Evolutionary conservation across 2,888 invertebrate genomes (phyloP), one percentile per base, ranked within the genome.

Genomic region (Amphipoea lucens): DNA sequence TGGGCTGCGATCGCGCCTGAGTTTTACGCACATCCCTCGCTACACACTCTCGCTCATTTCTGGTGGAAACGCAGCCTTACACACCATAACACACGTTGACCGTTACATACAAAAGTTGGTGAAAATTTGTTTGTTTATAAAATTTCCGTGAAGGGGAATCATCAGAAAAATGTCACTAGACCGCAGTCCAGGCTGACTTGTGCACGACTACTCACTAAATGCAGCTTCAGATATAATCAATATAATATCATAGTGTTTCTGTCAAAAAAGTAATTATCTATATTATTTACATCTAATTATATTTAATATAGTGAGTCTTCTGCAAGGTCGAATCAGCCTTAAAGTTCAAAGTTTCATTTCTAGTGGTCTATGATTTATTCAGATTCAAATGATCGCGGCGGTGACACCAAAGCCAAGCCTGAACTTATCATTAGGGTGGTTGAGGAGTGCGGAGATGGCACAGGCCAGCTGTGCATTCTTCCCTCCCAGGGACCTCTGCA

Each of bases 401-500:
- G 95, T 96, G 68, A 96, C 85, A 5, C 96, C 95, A 78, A 97
- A 96, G 0, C 97, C 97, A 0, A 97, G 95, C 60, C 96, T 90
- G 87, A 97, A 97, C 90, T 97, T 97, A 84, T 97, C 93, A 84
- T 97, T 97, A n/a, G 96, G 96, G 74, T 97, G 97, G 86, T 97
- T 97, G 74, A 96, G 94, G 1, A 97, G 93, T 0, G 96, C 96
- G 3, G 97, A 96, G 70, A 97, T 89, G 66, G 96, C 95, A 79
- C 96, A 96, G 23, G 95, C 94, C 0, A 97, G 92, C 71, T 95
- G 92, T 0, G 96, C 93, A 23, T 91, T 90, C 81, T 92, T 92
- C 54, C 96, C 96, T 57, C 96, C 96, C 2, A 97, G 92, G 4
- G 94, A 91, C 23, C 94, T 92, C 85, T 96, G 95, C 63, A 97